Evolutionary conservation across 2,113 vertebrate species (phyloP), one percentile per base, ranked within the genome.

Genomic region (Gallinago media): DNA sequence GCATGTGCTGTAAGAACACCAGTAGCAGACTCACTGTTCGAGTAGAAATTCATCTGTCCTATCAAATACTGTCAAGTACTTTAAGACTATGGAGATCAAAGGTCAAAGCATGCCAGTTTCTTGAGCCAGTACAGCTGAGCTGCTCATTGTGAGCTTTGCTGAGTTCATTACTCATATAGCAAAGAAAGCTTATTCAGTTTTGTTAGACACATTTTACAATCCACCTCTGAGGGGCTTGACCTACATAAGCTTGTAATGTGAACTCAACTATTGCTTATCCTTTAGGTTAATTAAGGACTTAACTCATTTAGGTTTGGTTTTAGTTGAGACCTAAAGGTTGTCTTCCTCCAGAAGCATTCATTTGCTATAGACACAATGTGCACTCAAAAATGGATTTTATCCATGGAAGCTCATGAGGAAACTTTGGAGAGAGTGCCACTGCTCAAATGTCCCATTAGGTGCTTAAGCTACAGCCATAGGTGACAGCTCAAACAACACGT

Each of bases 201-300:
- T 95, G 63, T 82, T n/a, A 86, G 55, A 71, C 32, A 84, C 23
- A 34, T 92, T 84, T 77, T 86, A 91, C 47, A 89, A 31, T 47
- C 46, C 0, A 0, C 56, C 76, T 94, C 1, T 1, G 61, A 91
- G 68, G 38, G 38, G 52, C 76, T 63, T 91, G 85, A 92, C 83
- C 75, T 91, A 88, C 36, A 77, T 86, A 88, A 92, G 68, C 46
- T 83, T 71, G 68, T 50, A 85, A 83, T 32, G 17, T 59, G 74
- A 95, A 76, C 73, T 92, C 63, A 86, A 25, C 75, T 77, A 59
- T 26, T 92, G 66, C 50, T 92, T 86, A 91, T 71, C 68, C 61
- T 89, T 92, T 40, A 88, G 83, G 65, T 92, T 91, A 96, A 92
- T 83, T 77, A 90, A 88, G 46, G 68, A 78, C 68, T 94, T 94